A percentile compares a stretch with the other conserved stretches of the same genome.
These are phyloP conservation scores for Seladonia tumulorum DNA, from an alignment of 2,888 invertebrate genomes.

Conservation along the genomic window DNA sequence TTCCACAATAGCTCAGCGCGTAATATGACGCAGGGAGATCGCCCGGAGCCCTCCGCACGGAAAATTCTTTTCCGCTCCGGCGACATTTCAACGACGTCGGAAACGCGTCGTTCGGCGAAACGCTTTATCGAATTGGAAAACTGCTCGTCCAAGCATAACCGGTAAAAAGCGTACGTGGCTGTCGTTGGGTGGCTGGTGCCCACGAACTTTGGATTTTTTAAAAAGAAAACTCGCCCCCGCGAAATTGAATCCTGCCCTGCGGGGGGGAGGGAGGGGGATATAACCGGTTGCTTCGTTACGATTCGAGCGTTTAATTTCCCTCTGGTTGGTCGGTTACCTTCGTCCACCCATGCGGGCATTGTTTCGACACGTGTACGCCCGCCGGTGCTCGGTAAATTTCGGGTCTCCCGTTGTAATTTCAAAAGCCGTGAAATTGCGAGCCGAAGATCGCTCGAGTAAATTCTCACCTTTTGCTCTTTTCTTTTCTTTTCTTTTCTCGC, in stretches of 20 bases:
- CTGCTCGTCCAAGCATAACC: conserved; percentile 36
- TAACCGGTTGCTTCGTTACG: conserved; percentile 2
- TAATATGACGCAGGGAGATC: conserved; percentile 35
- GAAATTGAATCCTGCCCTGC: conserved; percentile 18
- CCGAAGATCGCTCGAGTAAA: not conserved
- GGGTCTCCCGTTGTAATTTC: not conserved
- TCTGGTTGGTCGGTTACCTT: no score
- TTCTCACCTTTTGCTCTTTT: not conserved
- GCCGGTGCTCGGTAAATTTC: not conserved
- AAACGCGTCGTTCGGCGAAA: conserved; percentile 45
- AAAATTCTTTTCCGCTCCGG: conserved; percentile 53
- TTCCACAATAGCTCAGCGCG: conserved; percentile 22
- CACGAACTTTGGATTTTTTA: not conserved
- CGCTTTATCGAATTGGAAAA: conserved; percentile 56
- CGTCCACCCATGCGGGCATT: not conserved
- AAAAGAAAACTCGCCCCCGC: not conserved
- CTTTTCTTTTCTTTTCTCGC: not conserved
- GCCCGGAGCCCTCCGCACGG: not conserved
- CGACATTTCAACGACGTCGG: conserved; percentile 48
- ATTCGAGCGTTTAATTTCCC: not conserved
- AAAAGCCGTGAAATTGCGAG: not conserved
- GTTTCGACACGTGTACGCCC: not conserved
- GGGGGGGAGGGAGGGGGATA: not conserved
- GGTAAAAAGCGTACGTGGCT: conserved; percentile 30
- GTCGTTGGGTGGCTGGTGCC: not conserved